Base-by-base conservation (phyloP, 1,140 invertebrate species). In the Drosophila seguyi region DNA sequence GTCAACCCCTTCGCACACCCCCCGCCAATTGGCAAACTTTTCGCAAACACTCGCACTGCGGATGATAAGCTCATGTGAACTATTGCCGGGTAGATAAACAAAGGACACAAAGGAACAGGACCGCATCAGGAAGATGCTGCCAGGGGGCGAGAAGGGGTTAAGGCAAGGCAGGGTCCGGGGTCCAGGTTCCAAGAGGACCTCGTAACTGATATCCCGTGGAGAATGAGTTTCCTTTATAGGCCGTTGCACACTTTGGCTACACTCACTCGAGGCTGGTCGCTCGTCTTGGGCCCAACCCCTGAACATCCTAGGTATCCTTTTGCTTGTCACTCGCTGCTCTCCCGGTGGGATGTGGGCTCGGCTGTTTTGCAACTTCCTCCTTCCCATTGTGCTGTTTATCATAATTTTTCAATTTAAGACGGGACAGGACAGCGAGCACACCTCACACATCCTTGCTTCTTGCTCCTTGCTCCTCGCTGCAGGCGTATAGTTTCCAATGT, bases 401-500 rank as follows among this genome's bases (percentile, higher is more conserved):
- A 92, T 92, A 92, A 92, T 92, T 92, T 92, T 92, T 92, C 91
- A 92, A 92, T 92, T 92, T 86, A 92, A 81, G 75, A 91, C 42
- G 38, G 39, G 53, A 76, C 29, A 50, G 34, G 61, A 38, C 61
- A 50, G 27, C 20, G n/a, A 34, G 29, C 59, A 38, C 38, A 47
- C 62, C 67, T 58, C 50, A 50, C 50, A 50, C 42, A 58, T 71
- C 44, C 50, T 84, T 48, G 47, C 18, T 67, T 2, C 38, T 6
- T 5, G 18, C 41, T 44, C 41, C 41, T 45, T 10, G 31, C 50
- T 52, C 7, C 31, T 36, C 18, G 20, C 18, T 53, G 31, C 63
- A 34, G 63, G 55, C 45, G n/a, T 36, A 90, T 81, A 88, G 78
- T 85, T 81, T 79, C 58, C 78, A 62, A 65, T 90, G 78, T 88